Evolutionary conservation across 2,797 vertebrate species (phyloP), one percentile per base, ranked within the genome.

Genomic region (Harpagifer antarcticus): DNA sequence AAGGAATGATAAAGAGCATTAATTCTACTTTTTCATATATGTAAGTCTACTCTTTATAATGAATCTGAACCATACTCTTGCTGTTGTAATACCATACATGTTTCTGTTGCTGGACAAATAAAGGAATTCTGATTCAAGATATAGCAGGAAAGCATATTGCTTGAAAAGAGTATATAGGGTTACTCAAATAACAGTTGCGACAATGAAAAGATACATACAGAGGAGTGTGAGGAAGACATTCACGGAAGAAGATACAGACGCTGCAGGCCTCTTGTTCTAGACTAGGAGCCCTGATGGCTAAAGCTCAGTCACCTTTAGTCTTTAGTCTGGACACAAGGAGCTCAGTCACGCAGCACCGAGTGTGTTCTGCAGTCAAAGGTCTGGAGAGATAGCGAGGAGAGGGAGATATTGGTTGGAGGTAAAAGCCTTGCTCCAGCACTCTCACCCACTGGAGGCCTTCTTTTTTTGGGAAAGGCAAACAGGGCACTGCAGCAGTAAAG

Each of bases 301-400:
- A 33, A 33, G 59, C 64, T 72, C 72, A 33, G 60, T 72, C 72
- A 78, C 77, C 77, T 74, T 76, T 55, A 50, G 71, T 65, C 44
- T 72, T 49, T 13, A 23, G 45, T 49, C 42, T 23, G 73, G 58
- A 56, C 66, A 40, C 52, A 57, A 31, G 17, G 20, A 23, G 69
- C 57, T 54, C 78, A 72, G 63, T 72, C 61, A 31, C 45, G 58
- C 70, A 60, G 55, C 31, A 16, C 58, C 75, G 16, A 4, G 63
- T 27, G 60, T 53, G 67, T 68, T 56, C 37, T 48, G 20, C 52
- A 68, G 76, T 69, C 56, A 71, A 68, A 72, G 54, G 84, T 74
- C 81, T 69, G 76, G 19, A 4, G 49, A 67, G 69, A 81, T 74
- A 65, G 61, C 1, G 48, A 79, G 40, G 47, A 79, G 68, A 48